Evolutionary conservation across 1,140 invertebrate genomes (phyloP).

Genomic region (Maconellicoccus hirsutus): DNA sequence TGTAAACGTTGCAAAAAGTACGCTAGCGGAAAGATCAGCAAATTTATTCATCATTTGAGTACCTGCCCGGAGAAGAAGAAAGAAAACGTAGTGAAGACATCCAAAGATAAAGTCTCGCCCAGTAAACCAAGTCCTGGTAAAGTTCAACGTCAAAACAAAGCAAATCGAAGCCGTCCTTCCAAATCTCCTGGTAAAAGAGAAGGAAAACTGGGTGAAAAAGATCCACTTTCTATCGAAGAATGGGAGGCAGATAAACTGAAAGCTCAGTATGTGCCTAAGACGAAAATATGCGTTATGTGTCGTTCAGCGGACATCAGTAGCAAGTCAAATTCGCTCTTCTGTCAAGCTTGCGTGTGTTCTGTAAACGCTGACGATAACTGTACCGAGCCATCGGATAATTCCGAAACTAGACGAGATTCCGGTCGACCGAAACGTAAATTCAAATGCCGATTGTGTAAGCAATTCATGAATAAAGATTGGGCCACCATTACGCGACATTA

Average conservation of each 20-base stretch:
- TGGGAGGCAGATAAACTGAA: slow-evolving; percentile 11
- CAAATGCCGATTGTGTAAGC: background rate
- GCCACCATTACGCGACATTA: background rate
- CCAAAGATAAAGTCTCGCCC: background rate
- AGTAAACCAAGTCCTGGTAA: background rate
- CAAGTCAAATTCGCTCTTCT: background rate
- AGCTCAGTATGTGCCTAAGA: background rate
- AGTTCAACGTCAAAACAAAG: background rate
- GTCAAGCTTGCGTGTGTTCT: background rate
- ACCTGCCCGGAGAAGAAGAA: background rate
- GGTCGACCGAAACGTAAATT: slow-evolving; percentile 3
- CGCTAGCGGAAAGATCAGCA: slow-evolving; percentile 18
- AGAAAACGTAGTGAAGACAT: background rate
- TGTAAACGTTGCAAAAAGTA: slow-evolving; percentile 24
- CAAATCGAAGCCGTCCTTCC: background rate
- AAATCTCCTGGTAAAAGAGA: background rate
- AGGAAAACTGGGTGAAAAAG: background rate
- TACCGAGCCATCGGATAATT: background rate
- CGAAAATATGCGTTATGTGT: slow-evolving; percentile 7
- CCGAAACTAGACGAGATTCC: background rate
- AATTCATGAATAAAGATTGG: background rate
- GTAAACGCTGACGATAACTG: background rate
- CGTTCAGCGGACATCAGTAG: background rate
- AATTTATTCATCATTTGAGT: slow-evolving; percentile 6
- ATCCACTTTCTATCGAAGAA: slow-evolving; percentile 5